Conservation (phyloP, 2,113 vertebrate genomes). For the Antigone vipio region DNA sequence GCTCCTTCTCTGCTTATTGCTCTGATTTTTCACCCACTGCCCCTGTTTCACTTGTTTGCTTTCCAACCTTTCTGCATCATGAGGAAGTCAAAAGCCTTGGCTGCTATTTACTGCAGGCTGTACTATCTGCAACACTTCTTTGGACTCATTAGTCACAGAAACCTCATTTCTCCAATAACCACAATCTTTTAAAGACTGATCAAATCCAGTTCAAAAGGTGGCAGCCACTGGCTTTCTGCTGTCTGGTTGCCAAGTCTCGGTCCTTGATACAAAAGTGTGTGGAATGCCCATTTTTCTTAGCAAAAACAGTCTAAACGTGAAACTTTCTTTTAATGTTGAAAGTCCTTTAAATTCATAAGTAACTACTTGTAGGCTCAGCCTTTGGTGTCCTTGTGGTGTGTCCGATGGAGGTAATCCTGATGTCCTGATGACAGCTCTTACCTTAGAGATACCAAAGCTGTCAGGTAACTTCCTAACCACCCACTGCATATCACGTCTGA, state of each 20-base stretch:
- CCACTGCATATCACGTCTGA: neutral
- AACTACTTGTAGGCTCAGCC: neutral
- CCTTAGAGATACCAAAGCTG: neutral
- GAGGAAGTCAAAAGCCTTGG: neutral
- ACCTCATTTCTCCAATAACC: neutral
- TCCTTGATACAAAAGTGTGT: neutral
- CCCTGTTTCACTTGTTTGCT: neutral
- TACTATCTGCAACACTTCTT: neutral
- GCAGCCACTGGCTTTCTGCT: neutral
- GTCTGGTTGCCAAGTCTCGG: neutral
- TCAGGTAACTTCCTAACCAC: neutral
- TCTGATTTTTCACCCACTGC: neutral
- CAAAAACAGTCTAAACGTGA: neutral
- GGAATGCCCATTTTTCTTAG: neutral
- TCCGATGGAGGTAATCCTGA: neutral
- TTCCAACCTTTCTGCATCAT: neutral
- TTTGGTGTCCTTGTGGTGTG: neutral
- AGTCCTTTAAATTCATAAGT: neutral
- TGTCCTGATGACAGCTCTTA: neutral
- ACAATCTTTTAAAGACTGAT: neutral
- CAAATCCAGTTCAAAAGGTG: neutral
- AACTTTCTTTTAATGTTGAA: neutral
- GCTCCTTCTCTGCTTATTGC: neutral
- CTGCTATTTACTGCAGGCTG: neutral
- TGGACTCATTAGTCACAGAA: neutral